These are phyloP conservation scores for Seira musarum DNA, from an alignment of 2,888 invertebrate species.

Conservation along the genomic window DNA sequence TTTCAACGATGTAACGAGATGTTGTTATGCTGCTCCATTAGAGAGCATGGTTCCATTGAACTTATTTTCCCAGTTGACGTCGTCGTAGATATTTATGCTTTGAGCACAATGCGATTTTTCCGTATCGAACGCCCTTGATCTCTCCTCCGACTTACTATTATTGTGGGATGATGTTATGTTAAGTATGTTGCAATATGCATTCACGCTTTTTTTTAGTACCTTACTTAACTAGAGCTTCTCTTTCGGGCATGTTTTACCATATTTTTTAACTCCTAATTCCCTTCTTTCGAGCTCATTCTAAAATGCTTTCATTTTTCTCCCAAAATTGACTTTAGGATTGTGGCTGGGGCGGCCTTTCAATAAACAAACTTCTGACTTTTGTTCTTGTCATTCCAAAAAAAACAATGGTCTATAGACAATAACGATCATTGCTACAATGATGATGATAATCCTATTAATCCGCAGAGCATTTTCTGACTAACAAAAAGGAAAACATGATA, in stretches of 20 bases:
- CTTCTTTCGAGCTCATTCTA: background rate
- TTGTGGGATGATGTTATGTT: too few relatives aligned
- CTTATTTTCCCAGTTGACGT: background rate
- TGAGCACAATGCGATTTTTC: background rate
- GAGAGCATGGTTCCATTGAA: background rate
- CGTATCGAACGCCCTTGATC: slow-evolving; percentile 57
- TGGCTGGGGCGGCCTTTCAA: too few relatives aligned
- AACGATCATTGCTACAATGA: too few relatives aligned
- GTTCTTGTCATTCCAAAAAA: background rate
- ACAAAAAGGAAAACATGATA: background rate
- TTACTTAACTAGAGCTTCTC: slow-evolving; percentile 6
- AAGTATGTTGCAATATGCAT: slow-evolving; percentile 9
- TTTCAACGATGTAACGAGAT: background rate
- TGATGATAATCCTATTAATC: slow-evolving; percentile 1
- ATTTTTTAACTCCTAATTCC: background rate
- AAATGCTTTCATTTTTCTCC: slow-evolving; percentile 35
- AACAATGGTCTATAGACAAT: slow-evolving; percentile 1
- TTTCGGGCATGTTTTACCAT: slow-evolving; percentile 5
- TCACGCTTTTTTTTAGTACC: slow-evolving; percentile 8
- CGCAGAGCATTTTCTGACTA: background rate
- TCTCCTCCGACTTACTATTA: slow-evolving; percentile 14
- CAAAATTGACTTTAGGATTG: slow-evolving; percentile 17
- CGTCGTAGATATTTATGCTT: too few relatives aligned
- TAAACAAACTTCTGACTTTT: too few relatives aligned
- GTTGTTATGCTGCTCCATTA: background rate